These are phyloP conservation scores for Chloropsis hardwickii DNA, from an alignment of 2,113 vertebrate genomes.

Conservation along the genomic window DNA sequence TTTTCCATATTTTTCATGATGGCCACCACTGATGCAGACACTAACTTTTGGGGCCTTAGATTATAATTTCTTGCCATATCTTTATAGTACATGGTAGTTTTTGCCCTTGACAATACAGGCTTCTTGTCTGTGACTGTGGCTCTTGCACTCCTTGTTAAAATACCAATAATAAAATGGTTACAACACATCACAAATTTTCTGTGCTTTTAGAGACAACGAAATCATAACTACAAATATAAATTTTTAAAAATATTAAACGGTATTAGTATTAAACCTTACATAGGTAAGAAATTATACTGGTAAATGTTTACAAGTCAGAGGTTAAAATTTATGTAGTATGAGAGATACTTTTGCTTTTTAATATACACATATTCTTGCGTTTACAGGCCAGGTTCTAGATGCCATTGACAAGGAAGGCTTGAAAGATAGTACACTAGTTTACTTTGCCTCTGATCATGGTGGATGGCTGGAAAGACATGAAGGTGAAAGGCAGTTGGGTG, in stretches of 20 bases:
- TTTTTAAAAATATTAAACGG: background rate
- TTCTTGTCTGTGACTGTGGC: background rate
- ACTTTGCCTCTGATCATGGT: conserved; percentile 91
- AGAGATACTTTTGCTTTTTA: background rate
- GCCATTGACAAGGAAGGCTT: conserved; percentile 77
- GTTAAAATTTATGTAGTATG: background rate
- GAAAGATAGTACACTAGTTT: conserved; percentile 77
- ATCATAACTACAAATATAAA: background rate
- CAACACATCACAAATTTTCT: background rate
- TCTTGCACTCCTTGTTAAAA: background rate
- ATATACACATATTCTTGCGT: background rate
- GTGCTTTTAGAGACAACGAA: background rate
- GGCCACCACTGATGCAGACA: background rate
- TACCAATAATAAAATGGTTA: background rate
- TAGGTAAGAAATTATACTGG: background rate
- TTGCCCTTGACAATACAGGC: background rate
- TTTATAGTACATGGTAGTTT: background rate
- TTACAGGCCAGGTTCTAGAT: conserved; percentile 80
- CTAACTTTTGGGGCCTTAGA: background rate
- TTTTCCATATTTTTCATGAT: background rate
- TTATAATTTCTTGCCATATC: background rate
- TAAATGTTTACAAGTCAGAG: background rate
- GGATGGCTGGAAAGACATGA: conserved; percentile 79
- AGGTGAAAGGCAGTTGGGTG: conserved; percentile 49
- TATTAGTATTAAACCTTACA: too few relatives aligned